Base-by-base conservation (phyloP, 1,140 invertebrate species). In the Drosophila tristis region DNA sequence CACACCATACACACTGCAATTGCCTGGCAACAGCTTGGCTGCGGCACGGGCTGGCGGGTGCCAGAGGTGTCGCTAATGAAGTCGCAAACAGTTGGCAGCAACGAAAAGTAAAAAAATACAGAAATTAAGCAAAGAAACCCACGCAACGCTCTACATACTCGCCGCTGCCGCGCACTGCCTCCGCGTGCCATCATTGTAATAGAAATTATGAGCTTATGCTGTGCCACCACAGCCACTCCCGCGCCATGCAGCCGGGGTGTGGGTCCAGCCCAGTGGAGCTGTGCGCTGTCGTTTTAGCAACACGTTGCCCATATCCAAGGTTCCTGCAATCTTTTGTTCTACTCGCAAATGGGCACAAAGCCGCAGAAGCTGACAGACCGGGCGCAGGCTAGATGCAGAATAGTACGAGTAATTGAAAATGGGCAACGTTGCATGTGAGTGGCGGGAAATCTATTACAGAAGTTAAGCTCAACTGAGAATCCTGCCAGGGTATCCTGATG, bases 61-160 rank as follows among this genome's bases (percentile, higher is more conserved):
- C 60, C 63, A 68, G 65, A 68, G 72, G 62, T 89, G 84, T 78
- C 86, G 86, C 81, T 86, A 90, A 86, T 90, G 86, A 86, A 90
- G 86, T 82, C 80, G 86, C 81, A 81, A 86, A 90, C 78, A 86
- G 86, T 60, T 75, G 77, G 75, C 53, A 43, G 49, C 45, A 57
- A 55, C 60, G 51, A n/a, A 55, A 56, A 56, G 11, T 15, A 45
- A 25, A 25, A 25, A 25, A 25, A 25, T 4, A 4, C 23, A 81
- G 76, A 84, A 79, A 67, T 66, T 45, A 58, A 73, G 35, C 54
- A 48, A 62, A 58, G 42, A 59, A 78, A 58, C 51, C 29, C 2
- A 60, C 50, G 43, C 51, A 63, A 70, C 45, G 65, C 53, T 70
- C 58, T 58, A 61, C 48, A 47, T 50, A 65, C 56, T 60, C 43